Base-by-base conservation (phyloP, 2,797 vertebrate genomes). In the Micropoecilia bifurca region DNA sequence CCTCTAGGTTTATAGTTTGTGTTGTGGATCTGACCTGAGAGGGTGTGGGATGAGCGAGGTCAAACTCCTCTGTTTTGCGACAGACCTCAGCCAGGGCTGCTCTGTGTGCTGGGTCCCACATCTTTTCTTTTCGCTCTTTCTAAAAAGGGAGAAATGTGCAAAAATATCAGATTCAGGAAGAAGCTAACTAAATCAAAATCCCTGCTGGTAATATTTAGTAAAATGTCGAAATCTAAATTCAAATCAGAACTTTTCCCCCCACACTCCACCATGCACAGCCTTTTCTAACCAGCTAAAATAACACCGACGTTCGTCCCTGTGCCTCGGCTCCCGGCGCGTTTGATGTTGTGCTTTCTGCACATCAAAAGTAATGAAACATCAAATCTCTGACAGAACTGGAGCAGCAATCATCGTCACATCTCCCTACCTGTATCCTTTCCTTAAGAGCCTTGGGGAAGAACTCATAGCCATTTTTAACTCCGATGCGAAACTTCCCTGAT, bases 391-490 rank as follows among this genome's bases (percentile, higher is more conserved):
- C 18, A 74, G 72, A 33, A 28, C 30, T 46, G 61, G 61, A 53
- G 25, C 57, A 83, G 66, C 71, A 83, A 84, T 76, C 76, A 74
- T 78, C 2, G 75, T 75, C 76, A 79, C 28, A 12, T 82, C 20
- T 39, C 39, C 84, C 81, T 88, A 93, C 98, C 97, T 99, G 99
- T 91, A 99, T 97, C 90, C 99, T 97, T 91, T 99, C 99, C 92
- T 98, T 99, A 36, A 99, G 97, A 84, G 97, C 97, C 95, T 99
- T 99, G 75, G 99, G 99, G 90, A 99, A 99, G 91, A 99, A 98
- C 90, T 99, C 98, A 66, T 97, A 99, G 57, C 97, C 98, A 92
- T 99, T 99, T 97, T 99, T 99, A 93, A 99, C 95, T 93, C 99
- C 99, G 84, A 99, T 97, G 92, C 97, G 98, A 85, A 97, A 99